Conservation (phyloP, 2,888 invertebrate species). For the Mamestra brassicae region DNA sequence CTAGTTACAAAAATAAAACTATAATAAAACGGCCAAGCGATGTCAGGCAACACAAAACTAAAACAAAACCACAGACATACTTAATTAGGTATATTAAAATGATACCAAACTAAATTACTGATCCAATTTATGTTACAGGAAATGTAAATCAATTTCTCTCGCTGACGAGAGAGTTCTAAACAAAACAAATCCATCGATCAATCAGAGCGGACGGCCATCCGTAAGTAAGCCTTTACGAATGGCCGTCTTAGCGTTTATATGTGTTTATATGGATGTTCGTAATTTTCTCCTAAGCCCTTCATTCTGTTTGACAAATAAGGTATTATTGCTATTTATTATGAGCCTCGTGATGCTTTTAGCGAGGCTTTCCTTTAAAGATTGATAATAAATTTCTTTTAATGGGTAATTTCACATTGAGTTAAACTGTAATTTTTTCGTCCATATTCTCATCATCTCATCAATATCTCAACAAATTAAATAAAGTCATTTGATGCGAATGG, state of each 20-base stretch:
- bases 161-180: constrained; percentile 39
- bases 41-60: not conserved
- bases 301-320: constrained; percentile 34
- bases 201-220: constrained; percentile 34
- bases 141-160: constrained; percentile 57
- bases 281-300: constrained; percentile 44
- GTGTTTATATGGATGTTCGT: constrained; percentile 35
- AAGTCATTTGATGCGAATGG: no score
- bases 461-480: no score
- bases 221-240: constrained; percentile 33
- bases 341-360: constrained; percentile 7
- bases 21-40: no score
- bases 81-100: not conserved
- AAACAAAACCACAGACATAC: not conserved
- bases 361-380: not conserved
- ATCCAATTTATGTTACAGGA: constrained; percentile 43
- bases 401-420: not conserved
- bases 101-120: constrained; percentile 11
- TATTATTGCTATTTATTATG: constrained; percentile 31
- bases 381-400: not conserved
- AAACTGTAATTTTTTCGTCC: constrained; percentile 1
- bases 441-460: no score
- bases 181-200: constrained; percentile 43
- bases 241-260: constrained; percentile 18
- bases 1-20: no score